Conservation (phyloP, 2,797 vertebrate species). For the Crenichthys baileyi region DNA sequence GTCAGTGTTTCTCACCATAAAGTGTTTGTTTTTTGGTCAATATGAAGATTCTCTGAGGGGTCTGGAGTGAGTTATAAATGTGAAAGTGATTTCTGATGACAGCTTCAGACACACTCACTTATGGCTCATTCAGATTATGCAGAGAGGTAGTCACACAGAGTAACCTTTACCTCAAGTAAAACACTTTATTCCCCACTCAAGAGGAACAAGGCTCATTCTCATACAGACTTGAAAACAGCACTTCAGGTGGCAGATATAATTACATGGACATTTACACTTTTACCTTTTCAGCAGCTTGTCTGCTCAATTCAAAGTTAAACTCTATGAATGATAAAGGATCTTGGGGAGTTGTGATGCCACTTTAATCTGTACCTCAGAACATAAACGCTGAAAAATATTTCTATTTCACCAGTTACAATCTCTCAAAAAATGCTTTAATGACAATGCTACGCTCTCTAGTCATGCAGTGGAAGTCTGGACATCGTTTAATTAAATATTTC, state of each 20-base stretch:
- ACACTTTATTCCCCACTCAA: conserved; percentile 10
- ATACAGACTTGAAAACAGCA: not conserved
- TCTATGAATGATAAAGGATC: not conserved
- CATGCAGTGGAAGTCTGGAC: not conserved
- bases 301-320: too few species aligned
- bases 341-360: not conserved
- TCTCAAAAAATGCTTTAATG: not conserved
- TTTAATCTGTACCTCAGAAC: not conserved
- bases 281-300: not conserved
- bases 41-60: conserved; percentile 22
- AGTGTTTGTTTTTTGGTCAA: not conserved
- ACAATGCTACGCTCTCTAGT: not conserved
- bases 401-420: not conserved
- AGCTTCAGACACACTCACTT: conserved; percentile 43
- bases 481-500: not conserved
- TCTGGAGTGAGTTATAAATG: conserved; percentile 13
- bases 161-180: conserved; percentile 17
- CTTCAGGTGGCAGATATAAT: conserved; percentile 28
- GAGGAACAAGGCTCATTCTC: conserved; percentile 29
- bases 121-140: conserved; percentile 49
- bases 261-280: conserved; percentile 32
- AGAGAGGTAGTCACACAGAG: conserved; percentile 49
- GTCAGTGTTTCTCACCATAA: not conserved
- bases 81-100: conserved; percentile 49
- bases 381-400: not conserved